A percentile compares a stretch with the other conserved stretches of the same genome.
These are phyloP conservation scores for Tychaedon coryphoeus DNA, from an alignment of 2,113 vertebrate species.

Conservation along the genomic window DNA sequence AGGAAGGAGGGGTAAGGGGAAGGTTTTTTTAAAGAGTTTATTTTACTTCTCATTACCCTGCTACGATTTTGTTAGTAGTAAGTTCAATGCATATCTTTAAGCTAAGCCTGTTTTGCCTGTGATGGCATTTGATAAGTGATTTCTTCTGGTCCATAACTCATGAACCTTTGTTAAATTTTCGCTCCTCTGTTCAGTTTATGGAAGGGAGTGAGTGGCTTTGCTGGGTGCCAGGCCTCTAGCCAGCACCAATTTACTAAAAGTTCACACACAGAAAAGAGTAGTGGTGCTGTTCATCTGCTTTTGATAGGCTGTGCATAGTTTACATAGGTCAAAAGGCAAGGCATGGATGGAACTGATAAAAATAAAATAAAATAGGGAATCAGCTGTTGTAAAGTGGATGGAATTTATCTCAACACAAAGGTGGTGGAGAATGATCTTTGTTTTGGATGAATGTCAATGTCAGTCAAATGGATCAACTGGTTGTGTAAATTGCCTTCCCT, in stretches of 20 bases:
- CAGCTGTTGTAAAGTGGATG: not conserved
- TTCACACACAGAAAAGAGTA: not conserved
- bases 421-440: not conserved
- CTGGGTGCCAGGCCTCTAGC: not conserved
- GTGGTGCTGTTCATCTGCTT: not conserved
- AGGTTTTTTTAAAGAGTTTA: not conserved
- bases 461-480: not conserved
- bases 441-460: not conserved
- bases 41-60: not conserved
- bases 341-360: not conserved
- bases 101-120: not conserved
- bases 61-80: not conserved
- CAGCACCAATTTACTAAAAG: not conserved
- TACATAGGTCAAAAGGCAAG: not conserved
- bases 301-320: not conserved
- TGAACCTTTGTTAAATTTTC: not conserved
- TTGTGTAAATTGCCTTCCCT: not conserved
- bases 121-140: not conserved
- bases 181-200: not conserved
- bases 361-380: not conserved
- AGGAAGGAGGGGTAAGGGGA: not conserved
- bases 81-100: not conserved
- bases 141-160: not conserved
- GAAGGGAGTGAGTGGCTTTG: rapidly evolving
- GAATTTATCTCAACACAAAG: not conserved